Conservation (phyloP, 1,140 invertebrate species). For the Drosophila burlai region DNA sequence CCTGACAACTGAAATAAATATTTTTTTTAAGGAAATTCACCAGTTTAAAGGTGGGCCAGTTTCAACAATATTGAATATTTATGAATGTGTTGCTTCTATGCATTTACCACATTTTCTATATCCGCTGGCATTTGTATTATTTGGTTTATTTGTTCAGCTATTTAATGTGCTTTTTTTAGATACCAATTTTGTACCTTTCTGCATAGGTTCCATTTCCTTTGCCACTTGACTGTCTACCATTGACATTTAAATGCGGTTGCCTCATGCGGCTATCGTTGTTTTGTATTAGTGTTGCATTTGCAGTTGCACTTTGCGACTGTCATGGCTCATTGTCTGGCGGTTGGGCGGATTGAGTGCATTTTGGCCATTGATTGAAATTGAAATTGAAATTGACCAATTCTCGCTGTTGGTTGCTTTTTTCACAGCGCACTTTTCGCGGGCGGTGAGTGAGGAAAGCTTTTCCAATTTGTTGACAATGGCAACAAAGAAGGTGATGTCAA, state of each 20-base stretch:
- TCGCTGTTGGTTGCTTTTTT: conserved; percentile 11
- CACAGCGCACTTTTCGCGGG: not conserved
- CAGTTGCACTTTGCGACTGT: conserved; percentile 19
- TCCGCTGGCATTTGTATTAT: not conserved
- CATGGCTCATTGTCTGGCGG: conserved; percentile 24
- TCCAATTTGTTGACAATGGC: conserved; percentile 46
- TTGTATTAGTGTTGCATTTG: conserved; percentile 30
- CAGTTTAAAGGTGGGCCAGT: not conserved
- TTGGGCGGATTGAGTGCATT: conserved; percentile 40
- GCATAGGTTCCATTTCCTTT: not conserved
- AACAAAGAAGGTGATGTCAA: conserved; percentile 40
- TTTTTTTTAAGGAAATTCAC: not conserved
- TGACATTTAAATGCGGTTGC: conserved; percentile 46
- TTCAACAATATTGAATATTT: conserved; percentile 6
- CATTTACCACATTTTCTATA: conserved; percentile 7
- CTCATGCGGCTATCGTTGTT: conserved; percentile 27
- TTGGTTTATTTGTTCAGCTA: not conserved
- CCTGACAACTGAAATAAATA: not conserved
- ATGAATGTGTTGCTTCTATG: not conserved
- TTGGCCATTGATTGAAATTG: conserved; percentile 54
- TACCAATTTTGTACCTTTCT: not conserved
- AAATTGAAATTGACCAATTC: conserved; percentile 57
- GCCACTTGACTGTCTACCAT: conserved; percentile 17
- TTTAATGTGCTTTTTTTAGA: not conserved
- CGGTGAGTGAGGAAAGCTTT: conserved; percentile 21